Percentiles rank a stretch among this genome's conserved stretches.
Conservation (phyloP, 2,888 invertebrate species). For the Muschampia plurimacula region DNA sequence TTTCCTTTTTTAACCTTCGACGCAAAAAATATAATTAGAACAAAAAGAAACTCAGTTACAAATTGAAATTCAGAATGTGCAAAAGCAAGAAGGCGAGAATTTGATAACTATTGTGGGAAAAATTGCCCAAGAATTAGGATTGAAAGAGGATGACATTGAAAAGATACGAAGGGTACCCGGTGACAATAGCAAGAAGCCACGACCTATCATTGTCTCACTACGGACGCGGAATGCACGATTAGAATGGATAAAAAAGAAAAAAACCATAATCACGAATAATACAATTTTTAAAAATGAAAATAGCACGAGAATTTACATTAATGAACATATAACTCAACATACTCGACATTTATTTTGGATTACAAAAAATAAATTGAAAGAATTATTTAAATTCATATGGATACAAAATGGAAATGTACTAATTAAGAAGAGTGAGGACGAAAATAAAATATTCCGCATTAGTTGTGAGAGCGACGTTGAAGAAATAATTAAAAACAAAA, state of each 20-base stretch:
- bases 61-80: constrained; percentile 16
- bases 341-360: constrained; percentile 36
- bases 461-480: constrained; percentile 31
- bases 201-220: constrained; percentile 29
- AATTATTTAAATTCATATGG: constrained; percentile 36
- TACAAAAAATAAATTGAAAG: constrained; percentile 35
- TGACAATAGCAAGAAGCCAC: constrained; percentile 18
- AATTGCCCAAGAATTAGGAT: constrained; percentile 19
- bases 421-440: neutral
- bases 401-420: constrained; percentile 36
- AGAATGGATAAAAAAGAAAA: constrained; percentile 32
- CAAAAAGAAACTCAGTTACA: constrained; percentile 22
- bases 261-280: constrained; percentile 21
- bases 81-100: constrained; percentile 17
- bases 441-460: neutral
- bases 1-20: too few relatives aligned
- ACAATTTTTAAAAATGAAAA: constrained; percentile 23
- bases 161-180: constrained; percentile 26
- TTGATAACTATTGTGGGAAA: constrained; percentile 2
- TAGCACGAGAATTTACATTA: constrained; percentile 26
- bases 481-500: neutral
- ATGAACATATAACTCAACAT: constrained; percentile 32
- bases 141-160: constrained; percentile 25
- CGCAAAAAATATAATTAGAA: too few relatives aligned
- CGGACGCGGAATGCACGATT: constrained; percentile 10